These are phyloP conservation scores for Coptodon rendalli DNA, from an alignment of 2,113 vertebrate genomes.

Conservation along the genomic window DNA sequence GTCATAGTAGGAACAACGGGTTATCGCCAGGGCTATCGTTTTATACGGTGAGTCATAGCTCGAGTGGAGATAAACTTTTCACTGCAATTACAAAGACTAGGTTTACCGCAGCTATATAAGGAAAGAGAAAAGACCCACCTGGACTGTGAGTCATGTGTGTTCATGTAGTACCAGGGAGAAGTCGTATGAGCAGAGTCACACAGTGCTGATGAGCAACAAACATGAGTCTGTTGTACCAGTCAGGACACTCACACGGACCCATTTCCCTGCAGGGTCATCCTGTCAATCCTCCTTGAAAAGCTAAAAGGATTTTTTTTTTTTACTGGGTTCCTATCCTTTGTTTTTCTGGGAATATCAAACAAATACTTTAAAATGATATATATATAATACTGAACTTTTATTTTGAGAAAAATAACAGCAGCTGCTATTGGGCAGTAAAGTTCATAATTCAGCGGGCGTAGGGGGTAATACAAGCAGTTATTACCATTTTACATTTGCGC, in stretches of 20 bases:
- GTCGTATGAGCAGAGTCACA: constrained; percentile 39
- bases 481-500: neutral
- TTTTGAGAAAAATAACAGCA: neutral
- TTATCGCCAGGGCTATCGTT: constrained; percentile 8
- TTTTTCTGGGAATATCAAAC: neutral
- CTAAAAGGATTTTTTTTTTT: neutral
- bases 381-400: neutral
- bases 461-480: neutral
- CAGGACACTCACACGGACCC: neutral
- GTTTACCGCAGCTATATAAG: neutral
- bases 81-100: neutral
- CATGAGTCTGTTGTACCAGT: neutral
- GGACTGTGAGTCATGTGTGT: constrained; percentile 15
- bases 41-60: constrained; percentile 6
- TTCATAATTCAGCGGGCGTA: neutral
- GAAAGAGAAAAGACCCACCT: neutral
- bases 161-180: constrained; percentile 29
- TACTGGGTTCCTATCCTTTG: neutral
- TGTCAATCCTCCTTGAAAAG: neutral
- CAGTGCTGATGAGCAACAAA: constrained; percentile 13
- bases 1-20: neutral
- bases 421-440: neutral
- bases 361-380: neutral
- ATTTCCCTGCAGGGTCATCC: neutral
- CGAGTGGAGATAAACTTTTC: neutral